Evolutionary conservation across 2,797 vertebrate genomes (phyloP).

Genomic region (Huso huso): DNA sequence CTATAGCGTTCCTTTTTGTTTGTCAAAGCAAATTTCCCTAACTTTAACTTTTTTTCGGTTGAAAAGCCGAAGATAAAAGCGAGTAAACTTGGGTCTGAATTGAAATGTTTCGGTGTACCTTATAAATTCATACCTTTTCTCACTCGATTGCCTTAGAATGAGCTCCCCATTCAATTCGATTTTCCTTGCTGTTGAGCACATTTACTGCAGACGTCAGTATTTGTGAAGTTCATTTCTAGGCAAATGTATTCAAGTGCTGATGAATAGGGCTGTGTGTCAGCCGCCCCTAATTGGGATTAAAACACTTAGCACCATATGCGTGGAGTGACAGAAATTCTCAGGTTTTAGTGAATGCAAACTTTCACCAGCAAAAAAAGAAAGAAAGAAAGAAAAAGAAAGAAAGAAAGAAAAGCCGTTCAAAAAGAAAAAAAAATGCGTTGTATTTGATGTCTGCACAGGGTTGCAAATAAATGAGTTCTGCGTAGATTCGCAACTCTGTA

Average conservation of each 20-base stretch:
- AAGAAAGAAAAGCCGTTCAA: not conserved
- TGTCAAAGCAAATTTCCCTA: constrained; percentile 59
- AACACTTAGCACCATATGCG: constrained; percentile 92
- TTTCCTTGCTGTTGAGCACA: constrained; percentile 91
- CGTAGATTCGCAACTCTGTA: too few species aligned
- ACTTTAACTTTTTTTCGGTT: constrained; percentile 77
- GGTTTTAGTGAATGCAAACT: constrained; percentile 78
- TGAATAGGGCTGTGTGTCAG: constrained; percentile 97
- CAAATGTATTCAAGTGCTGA: constrained; percentile 93
- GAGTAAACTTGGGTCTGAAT: constrained; percentile 82
- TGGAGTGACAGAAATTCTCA: constrained; percentile 89
- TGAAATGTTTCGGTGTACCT: constrained; percentile 95
- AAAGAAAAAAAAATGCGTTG: not conserved
- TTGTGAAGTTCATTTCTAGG: constrained; percentile 96
- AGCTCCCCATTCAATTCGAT: constrained; percentile 84
- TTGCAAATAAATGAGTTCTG: too few species aligned
- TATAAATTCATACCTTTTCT: constrained; percentile 98
- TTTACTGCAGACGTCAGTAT: constrained; percentile 81
- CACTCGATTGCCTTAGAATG: constrained; percentile 79
- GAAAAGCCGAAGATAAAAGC: constrained; percentile 84
- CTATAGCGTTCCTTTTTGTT: constrained; percentile 60
- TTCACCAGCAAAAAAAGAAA: constrained; percentile 36
- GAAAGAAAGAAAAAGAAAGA: not conserved
- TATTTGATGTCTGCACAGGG: too few species aligned
- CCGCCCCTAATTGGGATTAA: constrained; percentile 99